Evolutionary conservation across 2,888 invertebrate species (phyloP).

Genomic region (Caenorhabditis sp.): DNA sequence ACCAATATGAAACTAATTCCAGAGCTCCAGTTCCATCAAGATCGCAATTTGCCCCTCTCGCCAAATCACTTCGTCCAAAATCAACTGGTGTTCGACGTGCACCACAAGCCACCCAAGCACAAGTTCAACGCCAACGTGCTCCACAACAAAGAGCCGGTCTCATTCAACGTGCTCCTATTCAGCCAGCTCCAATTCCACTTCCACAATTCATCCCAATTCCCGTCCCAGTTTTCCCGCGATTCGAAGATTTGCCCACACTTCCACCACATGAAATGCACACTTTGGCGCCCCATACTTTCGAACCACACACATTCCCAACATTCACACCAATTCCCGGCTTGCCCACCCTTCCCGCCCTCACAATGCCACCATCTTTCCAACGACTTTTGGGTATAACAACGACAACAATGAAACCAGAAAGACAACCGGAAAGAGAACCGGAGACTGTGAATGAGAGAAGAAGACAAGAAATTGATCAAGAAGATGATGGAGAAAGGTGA

Average conservation of each 20-base stretch:
- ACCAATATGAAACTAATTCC: neutral
- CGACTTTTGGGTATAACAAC: conserved; percentile 51
- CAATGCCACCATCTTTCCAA: conserved; percentile 55
- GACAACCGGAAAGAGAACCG: conserved; percentile 6
- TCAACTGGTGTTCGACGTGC: conserved; percentile 49
- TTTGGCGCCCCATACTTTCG: conserved; percentile 38
- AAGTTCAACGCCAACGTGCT: conserved; percentile 11
- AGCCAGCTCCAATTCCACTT: conserved; percentile 17
- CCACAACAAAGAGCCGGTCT: conserved; percentile 13
- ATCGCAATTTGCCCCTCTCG: conserved; percentile 33
- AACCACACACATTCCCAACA: conserved; percentile 43
- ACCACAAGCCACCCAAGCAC: conserved; percentile 22
- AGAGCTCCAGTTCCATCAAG: conserved; percentile 33
- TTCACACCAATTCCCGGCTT: conserved; percentile 43
- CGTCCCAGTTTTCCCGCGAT: conserved; percentile 26
- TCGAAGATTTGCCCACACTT: neutral
- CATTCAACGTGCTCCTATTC: conserved; percentile 20
- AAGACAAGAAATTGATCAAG: conserved; percentile 7
- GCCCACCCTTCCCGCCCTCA: conserved; percentile 51
- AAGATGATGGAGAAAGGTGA: neutral
- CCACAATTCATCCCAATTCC: conserved; percentile 42
- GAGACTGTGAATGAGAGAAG: neutral
- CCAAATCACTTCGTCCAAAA: conserved; percentile 29
- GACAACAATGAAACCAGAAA: conserved; percentile 40
- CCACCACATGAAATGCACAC: conserved; percentile 22